phyloP scores from a whole-genome alignment of 1,140 invertebrate species.

The Drosophila parvula region DNA sequence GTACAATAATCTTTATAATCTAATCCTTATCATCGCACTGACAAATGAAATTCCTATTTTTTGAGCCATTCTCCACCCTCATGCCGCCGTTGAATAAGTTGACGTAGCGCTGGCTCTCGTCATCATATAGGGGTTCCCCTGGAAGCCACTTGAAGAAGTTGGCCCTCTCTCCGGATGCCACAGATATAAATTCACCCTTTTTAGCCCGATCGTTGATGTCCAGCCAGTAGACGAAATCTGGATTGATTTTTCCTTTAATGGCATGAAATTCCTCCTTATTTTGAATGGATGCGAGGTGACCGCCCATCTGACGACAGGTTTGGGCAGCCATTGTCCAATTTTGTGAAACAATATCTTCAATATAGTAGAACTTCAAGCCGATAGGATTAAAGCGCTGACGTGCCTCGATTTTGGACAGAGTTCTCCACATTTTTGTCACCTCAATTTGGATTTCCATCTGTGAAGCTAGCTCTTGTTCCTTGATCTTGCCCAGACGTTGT shows the following conservation, averaged over 20 bases:
- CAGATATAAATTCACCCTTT: neutral
- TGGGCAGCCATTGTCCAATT: neutral
- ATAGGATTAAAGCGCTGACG: neutral
- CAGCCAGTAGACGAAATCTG: neutral
- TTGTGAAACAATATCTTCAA: neutral
- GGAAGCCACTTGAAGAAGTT: neutral
- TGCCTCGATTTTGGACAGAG: neutral
- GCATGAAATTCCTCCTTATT: neutral
- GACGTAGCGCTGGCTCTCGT: neutral
- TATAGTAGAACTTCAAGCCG: neutral
- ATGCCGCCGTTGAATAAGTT: constrained; percentile 4
- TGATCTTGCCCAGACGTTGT: neutral
- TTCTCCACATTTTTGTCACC: neutral
- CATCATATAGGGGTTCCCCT: constrained; percentile 1
- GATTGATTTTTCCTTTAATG: neutral
- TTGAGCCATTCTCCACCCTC: constrained; percentile 3
- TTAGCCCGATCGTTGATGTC: neutral
- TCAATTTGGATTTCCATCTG: neutral
- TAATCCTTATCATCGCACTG: neutral
- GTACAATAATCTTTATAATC: neutral
- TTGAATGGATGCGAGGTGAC: neutral
- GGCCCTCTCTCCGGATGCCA: neutral
- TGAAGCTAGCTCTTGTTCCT: neutral
- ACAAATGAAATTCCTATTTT: constrained; percentile 3
- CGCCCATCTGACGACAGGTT: neutral